phyloP scores from a whole-genome alignment of 2,888 invertebrate species.

The Melinaea marsaeus region DNA sequence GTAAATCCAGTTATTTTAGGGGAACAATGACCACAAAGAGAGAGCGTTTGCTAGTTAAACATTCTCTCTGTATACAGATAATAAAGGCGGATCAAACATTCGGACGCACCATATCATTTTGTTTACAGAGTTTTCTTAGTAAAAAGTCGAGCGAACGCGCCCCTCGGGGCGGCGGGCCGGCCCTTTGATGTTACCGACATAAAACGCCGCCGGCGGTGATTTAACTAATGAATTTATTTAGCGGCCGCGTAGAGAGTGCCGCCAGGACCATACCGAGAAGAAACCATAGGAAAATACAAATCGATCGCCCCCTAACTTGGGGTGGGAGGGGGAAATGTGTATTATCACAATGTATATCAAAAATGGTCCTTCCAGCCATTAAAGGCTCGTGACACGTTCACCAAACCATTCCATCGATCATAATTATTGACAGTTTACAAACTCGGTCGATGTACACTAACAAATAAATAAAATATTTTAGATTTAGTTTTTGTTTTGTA shows the following conservation, averaged over 20 bases:
- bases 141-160: constrained; percentile 72
- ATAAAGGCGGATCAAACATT: constrained; percentile 77
- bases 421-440: constrained; percentile 30
- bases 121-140: constrained; percentile 77
- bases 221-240: constrained; percentile 80
- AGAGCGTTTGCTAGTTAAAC: constrained; percentile 65
- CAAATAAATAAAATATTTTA: constrained; percentile 13
- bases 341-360: constrained; percentile 26
- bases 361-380: constrained; percentile 29
- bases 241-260: constrained; percentile 59
- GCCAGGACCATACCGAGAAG: constrained; percentile 35
- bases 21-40: constrained; percentile 61
- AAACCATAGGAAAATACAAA: constrained; percentile 32
- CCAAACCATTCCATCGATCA: constrained; percentile 26
- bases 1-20: constrained; percentile 45
- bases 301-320: constrained; percentile 20
- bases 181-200: constrained; percentile 77
- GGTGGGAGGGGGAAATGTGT: constrained; percentile 8
- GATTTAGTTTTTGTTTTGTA: not conserved
- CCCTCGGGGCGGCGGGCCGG: constrained; percentile 61
- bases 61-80: constrained; percentile 69
- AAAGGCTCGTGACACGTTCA: constrained; percentile 26
- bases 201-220: constrained; percentile 77
- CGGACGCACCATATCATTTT: constrained; percentile 75
- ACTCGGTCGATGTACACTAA: constrained; percentile 18